phyloP scores from a whole-genome alignment of 2,888 invertebrate species.

The Hypercompe scribonia region DNA sequence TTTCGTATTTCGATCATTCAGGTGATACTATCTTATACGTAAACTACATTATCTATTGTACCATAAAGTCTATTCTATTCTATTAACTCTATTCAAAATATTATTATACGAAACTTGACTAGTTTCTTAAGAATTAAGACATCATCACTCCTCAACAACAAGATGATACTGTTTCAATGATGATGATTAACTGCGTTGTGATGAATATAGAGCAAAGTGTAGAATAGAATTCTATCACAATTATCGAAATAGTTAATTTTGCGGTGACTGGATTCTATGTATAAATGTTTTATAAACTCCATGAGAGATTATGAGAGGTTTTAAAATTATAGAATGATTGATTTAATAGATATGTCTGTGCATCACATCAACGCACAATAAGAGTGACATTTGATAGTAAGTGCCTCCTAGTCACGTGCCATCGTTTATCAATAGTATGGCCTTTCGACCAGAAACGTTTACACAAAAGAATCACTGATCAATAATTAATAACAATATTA shows the following conservation, averaged over 20 bases:
- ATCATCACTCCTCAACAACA: too few relatives aligned
- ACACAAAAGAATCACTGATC: background rate
- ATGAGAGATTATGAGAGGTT: background rate
- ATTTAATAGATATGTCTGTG: background rate
- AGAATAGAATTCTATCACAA: too few relatives aligned
- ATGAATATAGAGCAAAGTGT: too few relatives aligned
- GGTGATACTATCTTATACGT: too few relatives aligned
- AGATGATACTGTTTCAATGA: too few relatives aligned
- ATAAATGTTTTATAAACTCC: background rate
- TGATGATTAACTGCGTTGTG: too few relatives aligned
- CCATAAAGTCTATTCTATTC: too few relatives aligned
- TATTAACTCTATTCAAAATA: too few relatives aligned
- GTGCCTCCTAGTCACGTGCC: background rate
- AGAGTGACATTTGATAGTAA: background rate
- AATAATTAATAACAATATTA: background rate
- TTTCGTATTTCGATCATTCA: too few relatives aligned
- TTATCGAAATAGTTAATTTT: background rate
- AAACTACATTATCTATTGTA: too few relatives aligned
- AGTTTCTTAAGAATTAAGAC: too few relatives aligned
- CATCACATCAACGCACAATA: background rate
- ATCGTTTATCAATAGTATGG: background rate
- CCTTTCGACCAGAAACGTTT: background rate
- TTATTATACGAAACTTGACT: too few relatives aligned
- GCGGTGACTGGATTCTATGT: background rate
- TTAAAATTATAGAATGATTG: background rate